These are phyloP conservation scores for Ametastegia equiseti DNA, from an alignment of 2,888 invertebrate species.

Conservation along the genomic window DNA sequence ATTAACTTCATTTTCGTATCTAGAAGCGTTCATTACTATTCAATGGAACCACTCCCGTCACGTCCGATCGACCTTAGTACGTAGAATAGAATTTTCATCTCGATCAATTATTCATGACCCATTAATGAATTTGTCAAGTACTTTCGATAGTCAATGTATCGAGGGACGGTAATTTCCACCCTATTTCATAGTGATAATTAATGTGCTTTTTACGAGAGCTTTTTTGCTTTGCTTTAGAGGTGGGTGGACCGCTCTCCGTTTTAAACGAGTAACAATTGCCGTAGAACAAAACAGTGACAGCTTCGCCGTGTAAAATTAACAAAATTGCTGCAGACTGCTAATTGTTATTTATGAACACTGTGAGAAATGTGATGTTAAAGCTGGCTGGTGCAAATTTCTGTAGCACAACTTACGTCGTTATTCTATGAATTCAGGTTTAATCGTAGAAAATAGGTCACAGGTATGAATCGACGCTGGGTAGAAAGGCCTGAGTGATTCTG, in stretches of 20 bases:
- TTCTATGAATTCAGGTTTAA: too few species aligned
- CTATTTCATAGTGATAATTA: slow-evolving; percentile 22
- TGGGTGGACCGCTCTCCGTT: not conserved
- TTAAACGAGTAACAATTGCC: slow-evolving; percentile 1
- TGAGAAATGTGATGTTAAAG: too few species aligned
- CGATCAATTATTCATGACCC: slow-evolving; percentile 44
- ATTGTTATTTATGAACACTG: too few species aligned
- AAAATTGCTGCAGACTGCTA: too few species aligned
- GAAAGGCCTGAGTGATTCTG: too few species aligned
- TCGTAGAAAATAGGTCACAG: too few species aligned
- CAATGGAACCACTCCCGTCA: slow-evolving; percentile 4
- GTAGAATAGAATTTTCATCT: slow-evolving; percentile 27
- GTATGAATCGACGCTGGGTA: too few species aligned
- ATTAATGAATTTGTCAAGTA: slow-evolving; percentile 38
- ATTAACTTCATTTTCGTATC: not conserved
- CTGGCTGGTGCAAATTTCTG: too few species aligned
- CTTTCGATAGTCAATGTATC: slow-evolving; percentile 33
- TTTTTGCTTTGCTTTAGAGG: not conserved
- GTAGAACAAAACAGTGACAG: not conserved
- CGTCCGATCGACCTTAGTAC: slow-evolving; percentile 11
- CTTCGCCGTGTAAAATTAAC: not conserved
- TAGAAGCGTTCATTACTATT: slow-evolving; percentile 34
- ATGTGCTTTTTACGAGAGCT: not conserved
- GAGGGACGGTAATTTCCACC: slow-evolving; percentile 24
- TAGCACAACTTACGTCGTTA: too few species aligned